Percentiles rank a stretch among this genome's conserved stretches.
These are phyloP conservation scores for Brachionus sp. DNA, from an alignment of 1,140 invertebrate species.

Conservation along the genomic window DNA sequence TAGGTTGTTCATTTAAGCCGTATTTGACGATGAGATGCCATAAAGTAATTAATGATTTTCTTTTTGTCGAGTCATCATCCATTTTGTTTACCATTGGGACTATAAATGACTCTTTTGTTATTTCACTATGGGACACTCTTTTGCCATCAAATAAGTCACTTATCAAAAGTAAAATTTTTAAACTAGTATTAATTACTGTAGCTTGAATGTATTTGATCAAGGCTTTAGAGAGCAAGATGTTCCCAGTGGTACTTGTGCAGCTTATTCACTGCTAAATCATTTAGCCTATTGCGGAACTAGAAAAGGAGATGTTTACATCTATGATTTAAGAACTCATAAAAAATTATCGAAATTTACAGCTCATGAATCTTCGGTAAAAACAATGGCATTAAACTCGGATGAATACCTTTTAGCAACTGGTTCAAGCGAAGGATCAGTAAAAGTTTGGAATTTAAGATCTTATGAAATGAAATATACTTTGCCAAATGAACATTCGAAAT, in stretches of 20 bases:
- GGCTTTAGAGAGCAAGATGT: conserved; percentile 88
- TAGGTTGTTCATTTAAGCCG: conserved; percentile 8
- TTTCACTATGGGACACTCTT: conserved; percentile 97
- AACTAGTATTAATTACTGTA: background rate
- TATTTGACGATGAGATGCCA: conserved; percentile 80
- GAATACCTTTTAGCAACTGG: conserved; percentile 96
- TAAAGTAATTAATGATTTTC: conserved; percentile 93
- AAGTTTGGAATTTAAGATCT: conserved; percentile 85
- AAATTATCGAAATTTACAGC: conserved; percentile 83
- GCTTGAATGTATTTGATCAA: conserved; percentile 52
- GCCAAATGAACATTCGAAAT: conserved; percentile 75
- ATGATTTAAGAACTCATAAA: conserved; percentile 82
- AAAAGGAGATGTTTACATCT: conserved; percentile 55
- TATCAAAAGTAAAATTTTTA: conserved; percentile 65
- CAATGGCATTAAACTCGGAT: conserved; percentile 83
- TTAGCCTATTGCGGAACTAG: conserved; percentile 36
- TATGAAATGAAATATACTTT: conserved; percentile 81
- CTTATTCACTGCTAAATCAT: conserved; percentile 79
- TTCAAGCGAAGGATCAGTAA: conserved; percentile 96
- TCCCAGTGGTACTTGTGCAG: conserved; percentile 74
- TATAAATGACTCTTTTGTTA: conserved; percentile 90
- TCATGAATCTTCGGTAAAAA: conserved; percentile 88
- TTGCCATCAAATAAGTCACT: conserved; percentile 88
- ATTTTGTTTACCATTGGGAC: conserved; percentile 94
- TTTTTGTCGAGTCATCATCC: conserved; percentile 93